Evolutionary conservation across 2,797 vertebrate species (phyloP), one percentile per base, ranked within the genome.

Genomic region (Otus scops): DNA sequence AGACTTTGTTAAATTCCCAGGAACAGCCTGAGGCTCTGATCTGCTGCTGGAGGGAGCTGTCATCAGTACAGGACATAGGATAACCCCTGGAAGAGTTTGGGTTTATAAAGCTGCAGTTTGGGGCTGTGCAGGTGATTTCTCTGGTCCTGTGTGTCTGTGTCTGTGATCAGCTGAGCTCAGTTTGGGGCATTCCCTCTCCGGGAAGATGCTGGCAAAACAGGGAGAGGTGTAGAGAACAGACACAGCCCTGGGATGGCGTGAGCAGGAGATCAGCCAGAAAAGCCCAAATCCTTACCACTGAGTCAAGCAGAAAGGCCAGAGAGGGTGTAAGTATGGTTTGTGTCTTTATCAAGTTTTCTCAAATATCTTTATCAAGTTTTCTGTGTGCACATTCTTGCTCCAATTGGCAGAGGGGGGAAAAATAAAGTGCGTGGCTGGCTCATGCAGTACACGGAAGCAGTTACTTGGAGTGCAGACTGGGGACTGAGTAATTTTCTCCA

Each of bases 401-500:
- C 27, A 4, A 28, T 38, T 69, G 60, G 63, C 38, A 50, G 38
- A 69, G 39, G 3, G 11, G 9, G 41, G 3, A 11, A 13, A 85
- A 86, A 26, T 41, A n/a, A 84, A 82, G 59, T 1, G 1, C 18
- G 27, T 30, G 67, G 24, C 54, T 74, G 61, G 47, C 74, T 93
- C 32, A 15, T 6, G 32, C 7, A 3, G 16, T 32, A 15, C 4
- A 0, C 5, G 7, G 79, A 70, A 41, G 47, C 51, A 60, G 48
- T 91, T 60, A 53, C 13, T 68, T n/a, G 3, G 6, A 75, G 84
- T 30, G 50, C 80, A 68, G 27, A 22, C 2, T 19, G 69, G 45
- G 36, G 50, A 28, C 81, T 68, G 86, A 92, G 68, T 76, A 70
- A 89, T 90, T 59, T 63, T 48, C 77, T 68, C 86, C 85, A 41